Base-by-base conservation (phyloP, 2,888 invertebrate species). In the Torymus auratus region DNA sequence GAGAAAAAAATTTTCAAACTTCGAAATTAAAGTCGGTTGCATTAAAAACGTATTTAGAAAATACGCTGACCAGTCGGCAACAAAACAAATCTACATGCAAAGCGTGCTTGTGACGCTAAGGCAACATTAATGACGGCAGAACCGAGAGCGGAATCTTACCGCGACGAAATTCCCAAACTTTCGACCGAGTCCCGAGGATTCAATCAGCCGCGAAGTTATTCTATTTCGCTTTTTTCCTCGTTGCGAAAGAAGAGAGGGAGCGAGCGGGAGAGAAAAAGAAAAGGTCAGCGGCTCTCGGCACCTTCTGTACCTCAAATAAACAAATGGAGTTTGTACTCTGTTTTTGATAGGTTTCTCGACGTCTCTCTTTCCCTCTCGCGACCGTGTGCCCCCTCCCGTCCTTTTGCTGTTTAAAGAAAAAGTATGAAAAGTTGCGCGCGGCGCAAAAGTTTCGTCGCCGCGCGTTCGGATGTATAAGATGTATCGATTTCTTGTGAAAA, bases 281-380 rank as follows among this genome's bases (percentile, higher is more conserved):
- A 41, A 41, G 41, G 41, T 41, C 41, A 41, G 41, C 41, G 7
- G 41, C 41, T 41, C 41, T 41, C 41, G 41, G 41, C 41, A 41
- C 41, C 41, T 41, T 41, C 41, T 41, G 41, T 41, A 60, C 28
- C 60, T 72, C 60, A 60, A 71, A 75, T 71, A 80, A 80, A 71
- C 70, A 80, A 80, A 75, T 75, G 65, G 55, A 80, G 70, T 75
- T 78, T 69, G 58, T 55, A 50, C 20, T 60, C 65, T 70, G 75
- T 52, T 80, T 70, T 75, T 60, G 65, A 80, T 80, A 75, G 70
- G 52, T 75, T 80, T 70, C 23, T 17, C 53, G 60, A 53, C 20
- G 23, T 41, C 20, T 14, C 5, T 53, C 17, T 67, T 17, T 76
- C 2, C 64, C n/a, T 50, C n/a, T 17, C 20, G 23, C 41, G 41